phyloP scores from a whole-genome alignment of 2,113 vertebrate species.

The Ascaphus truei region DNA sequence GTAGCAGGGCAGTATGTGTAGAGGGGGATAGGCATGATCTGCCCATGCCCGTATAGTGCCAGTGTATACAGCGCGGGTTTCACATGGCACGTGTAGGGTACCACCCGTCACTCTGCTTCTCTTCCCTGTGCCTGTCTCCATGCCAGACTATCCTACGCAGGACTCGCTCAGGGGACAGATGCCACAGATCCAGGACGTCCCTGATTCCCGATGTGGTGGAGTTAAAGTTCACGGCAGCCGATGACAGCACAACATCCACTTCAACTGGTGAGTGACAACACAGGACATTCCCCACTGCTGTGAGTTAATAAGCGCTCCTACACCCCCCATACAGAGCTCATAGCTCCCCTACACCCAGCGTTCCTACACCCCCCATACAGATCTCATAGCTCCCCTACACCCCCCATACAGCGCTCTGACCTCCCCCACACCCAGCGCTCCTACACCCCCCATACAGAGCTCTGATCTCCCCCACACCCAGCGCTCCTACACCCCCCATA shows the following conservation, averaged over 20 bases:
- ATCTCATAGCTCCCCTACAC: neutral
- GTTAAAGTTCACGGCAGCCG: neutral
- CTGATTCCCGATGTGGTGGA: constrained; percentile 65
- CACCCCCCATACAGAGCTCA: too few species aligned
- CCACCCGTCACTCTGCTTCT: too few species aligned
- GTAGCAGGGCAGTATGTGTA: neutral
- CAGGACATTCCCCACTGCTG: neutral
- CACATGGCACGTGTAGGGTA: too few species aligned
- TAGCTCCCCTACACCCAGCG: too few species aligned
- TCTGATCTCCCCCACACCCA: neutral
- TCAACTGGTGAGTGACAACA: neutral
- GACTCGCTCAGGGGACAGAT: constrained; percentile 80
- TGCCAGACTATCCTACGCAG: constrained; percentile 69
- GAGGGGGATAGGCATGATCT: neutral
- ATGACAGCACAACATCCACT: neutral
- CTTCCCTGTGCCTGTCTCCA: neutral
- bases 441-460: neutral
- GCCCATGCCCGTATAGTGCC: rapidly evolving
- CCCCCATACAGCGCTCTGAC: neutral
- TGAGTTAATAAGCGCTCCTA: too few species aligned
- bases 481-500: neutral
- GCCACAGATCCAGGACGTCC: constrained; percentile 68
- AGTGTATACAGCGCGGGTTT: neutral
- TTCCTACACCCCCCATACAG: too few species aligned
- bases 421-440: neutral